Evolutionary conservation across 2,888 invertebrate species (phyloP), one percentile per base, ranked within the genome.

Genomic region (Xanthia icteritia): DNA sequence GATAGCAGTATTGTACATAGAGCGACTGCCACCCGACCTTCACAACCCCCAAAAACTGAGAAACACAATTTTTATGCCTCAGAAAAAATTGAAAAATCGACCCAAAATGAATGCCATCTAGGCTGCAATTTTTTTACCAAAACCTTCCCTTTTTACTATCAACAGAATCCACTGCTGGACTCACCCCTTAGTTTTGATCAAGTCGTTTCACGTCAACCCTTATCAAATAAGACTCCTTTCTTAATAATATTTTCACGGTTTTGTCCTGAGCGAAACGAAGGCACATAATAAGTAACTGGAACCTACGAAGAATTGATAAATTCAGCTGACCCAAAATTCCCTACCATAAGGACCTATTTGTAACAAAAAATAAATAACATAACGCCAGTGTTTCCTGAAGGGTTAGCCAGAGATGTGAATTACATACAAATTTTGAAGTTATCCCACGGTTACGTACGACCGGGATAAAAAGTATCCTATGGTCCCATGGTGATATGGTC

Each of bases 171-270:
- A 79, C 58, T 45, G 23, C 58, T 69, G 65, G 66, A 66, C 42
- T 45, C 68, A n/a, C 77, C 58, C 76, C 61, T 64, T 70, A 70
- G 66, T 71, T 82, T 79, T 65, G 77, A 81, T 76, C 70, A 82
- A 82, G 82, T 77, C 72, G 54, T 77, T 81, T 60, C 78, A 61
- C 82, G 81, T 82, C 82, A 77, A 81, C 81, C 82, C 82, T 81
- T 82, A 77, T 82, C 81, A 81, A 81, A 81, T 60, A 23, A 72
- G 23, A 69, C 60, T 61, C 51, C 31, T 63, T 77, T 42, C 72
- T 77, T 77, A 81, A 77, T 81, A 81, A 82, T 82, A 72, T 72
- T 81, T 82, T 69, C 72, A 65, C 67, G 67, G 77, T 67, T 56
- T 69, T 71, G 72, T 77, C 82, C 80, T 79, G 73, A 66, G 11